A percentile compares a stretch with the other conserved stretches of the same genome.
Conservation (phyloP, 2,888 invertebrate species). For the Leptopilina drosophilae region DNA sequence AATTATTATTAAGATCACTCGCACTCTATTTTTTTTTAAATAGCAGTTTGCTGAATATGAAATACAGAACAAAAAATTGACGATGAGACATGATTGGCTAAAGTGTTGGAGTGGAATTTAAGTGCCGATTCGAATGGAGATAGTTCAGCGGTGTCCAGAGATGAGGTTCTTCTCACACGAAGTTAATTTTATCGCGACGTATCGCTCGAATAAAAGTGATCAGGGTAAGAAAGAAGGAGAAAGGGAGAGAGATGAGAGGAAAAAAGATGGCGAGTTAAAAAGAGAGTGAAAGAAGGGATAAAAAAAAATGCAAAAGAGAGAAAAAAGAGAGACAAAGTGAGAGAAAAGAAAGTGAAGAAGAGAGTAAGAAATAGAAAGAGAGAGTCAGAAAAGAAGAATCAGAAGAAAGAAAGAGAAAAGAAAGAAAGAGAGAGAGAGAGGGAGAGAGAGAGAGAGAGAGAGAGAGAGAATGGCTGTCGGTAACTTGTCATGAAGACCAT, state of each 20-base stretch:
- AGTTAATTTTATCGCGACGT: conserved; percentile 60
- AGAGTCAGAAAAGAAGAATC: background rate
- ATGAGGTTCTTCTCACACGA: conserved; percentile 52
- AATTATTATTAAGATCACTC: too few species aligned
- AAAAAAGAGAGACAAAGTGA: too few species aligned
- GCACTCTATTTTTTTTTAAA: background rate
- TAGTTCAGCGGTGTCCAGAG: conserved; percentile 48
- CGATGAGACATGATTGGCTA: background rate
- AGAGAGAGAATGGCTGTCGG: background rate
- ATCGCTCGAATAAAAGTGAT: conserved; percentile 48
- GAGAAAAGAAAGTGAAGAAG: too few species aligned
- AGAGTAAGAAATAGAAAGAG: background rate
- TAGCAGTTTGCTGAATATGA: background rate
- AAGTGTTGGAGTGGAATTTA: conserved; percentile 52
- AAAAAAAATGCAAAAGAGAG: too few species aligned
- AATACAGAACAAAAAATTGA: conserved; percentile 10
- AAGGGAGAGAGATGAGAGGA: too few species aligned
- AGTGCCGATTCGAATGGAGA: conserved; percentile 59
- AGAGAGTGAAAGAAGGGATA: too few species aligned
- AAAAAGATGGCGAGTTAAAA: too few species aligned
- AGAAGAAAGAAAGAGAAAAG: too few species aligned
- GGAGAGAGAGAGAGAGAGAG: too few species aligned
- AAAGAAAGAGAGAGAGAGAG: background rate
- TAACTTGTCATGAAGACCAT: conserved; percentile 8
- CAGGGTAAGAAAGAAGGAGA: background rate